Conservation (phyloP, 2,888 invertebrate species). For the Branchellion lobata region DNA sequence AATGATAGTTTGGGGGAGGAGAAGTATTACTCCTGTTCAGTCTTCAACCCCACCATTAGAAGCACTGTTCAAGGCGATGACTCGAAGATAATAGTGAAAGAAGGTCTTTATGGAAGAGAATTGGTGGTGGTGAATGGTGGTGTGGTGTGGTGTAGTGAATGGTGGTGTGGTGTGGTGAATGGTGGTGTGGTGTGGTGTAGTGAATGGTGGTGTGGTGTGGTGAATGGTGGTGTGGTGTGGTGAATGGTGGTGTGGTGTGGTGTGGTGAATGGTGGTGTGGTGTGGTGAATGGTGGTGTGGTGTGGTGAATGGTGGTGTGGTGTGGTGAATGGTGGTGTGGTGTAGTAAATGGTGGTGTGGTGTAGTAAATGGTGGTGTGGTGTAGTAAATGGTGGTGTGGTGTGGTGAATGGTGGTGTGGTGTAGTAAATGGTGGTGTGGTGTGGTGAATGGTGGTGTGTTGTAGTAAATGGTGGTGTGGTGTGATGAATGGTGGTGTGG, state of each 20-base stretch:
- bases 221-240: background rate
- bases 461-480: no score
- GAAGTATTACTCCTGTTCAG: constrained; percentile 85
- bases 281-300: no score
- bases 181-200: background rate
- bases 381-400: no score
- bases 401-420: no score
- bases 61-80: constrained; percentile 55
- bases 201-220: background rate
- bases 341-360: no score
- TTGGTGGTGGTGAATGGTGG: background rate
- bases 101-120: background rate
- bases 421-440: no score
- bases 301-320: no score
- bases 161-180: background rate
- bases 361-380: no score
- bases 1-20: constrained; percentile 66
- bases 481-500: no score
- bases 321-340: no score
- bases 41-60: constrained; percentile 77
- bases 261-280: background rate
- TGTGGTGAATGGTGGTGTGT: no score
- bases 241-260: background rate
- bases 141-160: background rate
- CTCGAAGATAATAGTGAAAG: constrained; percentile 51